Conservation (phyloP, 2,888 invertebrate species). For the Villa cingulata region DNA sequence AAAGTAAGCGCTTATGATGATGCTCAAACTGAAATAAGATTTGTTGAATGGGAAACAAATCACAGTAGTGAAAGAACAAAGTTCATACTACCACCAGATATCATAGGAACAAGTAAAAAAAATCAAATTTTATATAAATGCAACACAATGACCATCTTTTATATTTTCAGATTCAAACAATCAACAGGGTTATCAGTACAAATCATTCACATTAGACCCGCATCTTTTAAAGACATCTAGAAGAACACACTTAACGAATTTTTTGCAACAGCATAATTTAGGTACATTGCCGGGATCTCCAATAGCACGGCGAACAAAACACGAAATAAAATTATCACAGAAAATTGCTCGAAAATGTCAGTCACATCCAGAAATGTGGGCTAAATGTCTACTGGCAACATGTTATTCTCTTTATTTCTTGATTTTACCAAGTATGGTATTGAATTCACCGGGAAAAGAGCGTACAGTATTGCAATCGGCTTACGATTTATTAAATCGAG, state of each 20-base stretch:
- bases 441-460: conserved; percentile 55
- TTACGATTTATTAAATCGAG: conserved; percentile 74
- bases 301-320: conserved; percentile 84
- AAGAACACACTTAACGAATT: conserved; percentile 26
- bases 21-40: conserved; percentile 41
- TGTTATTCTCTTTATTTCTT: conserved; percentile 94
- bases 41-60: conserved; percentile 69
- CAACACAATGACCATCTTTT: too few species aligned
- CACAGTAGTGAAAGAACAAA: conserved; percentile 82
- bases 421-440: conserved; percentile 77
- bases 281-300: conserved; percentile 63
- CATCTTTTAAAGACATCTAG: conserved; percentile 38
- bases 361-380: conserved; percentile 76
- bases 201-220: conserved; percentile 48
- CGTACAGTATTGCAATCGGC: conserved; percentile 64
- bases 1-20: conserved; percentile 47
- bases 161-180: conserved; percentile 15
- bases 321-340: conserved; percentile 87
- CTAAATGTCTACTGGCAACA: conserved; percentile 73
- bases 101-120: conserved; percentile 20
- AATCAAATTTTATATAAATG: too few species aligned
- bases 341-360: conserved; percentile 47
- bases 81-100: conserved; percentile 88
- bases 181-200: conserved; percentile 39
- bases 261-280: conserved; percentile 30